Evolutionary conservation across 1,140 invertebrate genomes (phyloP), one percentile per base, ranked within the genome.

Genomic region (Bombus turneri): DNA sequence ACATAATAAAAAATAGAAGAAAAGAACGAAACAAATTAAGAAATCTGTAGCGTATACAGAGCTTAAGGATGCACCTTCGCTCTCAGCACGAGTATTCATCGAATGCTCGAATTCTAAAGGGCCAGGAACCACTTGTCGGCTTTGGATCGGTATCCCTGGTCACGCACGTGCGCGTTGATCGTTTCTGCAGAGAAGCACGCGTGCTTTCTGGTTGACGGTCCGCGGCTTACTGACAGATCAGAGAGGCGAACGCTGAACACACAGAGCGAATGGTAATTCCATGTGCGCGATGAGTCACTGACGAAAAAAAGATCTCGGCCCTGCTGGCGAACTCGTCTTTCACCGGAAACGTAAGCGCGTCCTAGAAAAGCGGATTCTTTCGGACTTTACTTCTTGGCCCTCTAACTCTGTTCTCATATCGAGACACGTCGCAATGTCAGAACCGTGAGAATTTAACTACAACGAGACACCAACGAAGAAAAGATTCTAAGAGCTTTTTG

Each of bases 171-270:
- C 77, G 77, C 64, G 53, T 41, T 12, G 73, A 39, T 81, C 73
- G 41, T 77, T 47, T 8, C 18, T 43, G 25, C 66, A 34, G n/a
- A 74, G 57, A n/a, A 83, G 73, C 25, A 59, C 75, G 78, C 83
- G 83, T 89, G 83, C 71, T 88, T 71, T 69, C 83, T 62, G 66
- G 18, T 43, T 62, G 76, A 79, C 80, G 87, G 79, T 83, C 68
- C 83, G 71, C 83, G 84, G 68, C 66, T 69, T 86, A 89, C 88
- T 89, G 87, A 89, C 83, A 89, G 74, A 83, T 77, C 43, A 74
- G 69, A 86, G 69, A 78, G 68, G 37, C 62, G 88, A 80, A 88
- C 43, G 53, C 15, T 15, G 73, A 77, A 83, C 39, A 62, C 53
- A 85, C 75, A 87, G 47, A 76, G 18, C 86, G 72, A 79, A 89